These are phyloP conservation scores for Acrossocheilus fasciatus DNA, from an alignment of 2,797 vertebrate species.

Conservation along the genomic window DNA sequence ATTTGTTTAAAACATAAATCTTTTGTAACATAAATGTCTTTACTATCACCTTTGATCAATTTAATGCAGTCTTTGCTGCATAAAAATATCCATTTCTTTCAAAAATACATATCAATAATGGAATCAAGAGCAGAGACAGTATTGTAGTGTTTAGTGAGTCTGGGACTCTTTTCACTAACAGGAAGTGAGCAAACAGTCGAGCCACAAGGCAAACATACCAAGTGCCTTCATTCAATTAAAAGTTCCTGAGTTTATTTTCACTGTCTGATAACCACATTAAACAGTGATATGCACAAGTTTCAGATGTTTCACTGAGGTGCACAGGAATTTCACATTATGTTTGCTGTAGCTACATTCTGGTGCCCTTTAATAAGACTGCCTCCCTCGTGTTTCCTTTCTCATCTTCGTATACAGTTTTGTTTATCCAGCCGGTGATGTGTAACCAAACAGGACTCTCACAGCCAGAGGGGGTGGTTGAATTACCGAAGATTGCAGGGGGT, in stretches of 20 bases:
- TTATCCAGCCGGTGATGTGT: slow-evolving; percentile 81
- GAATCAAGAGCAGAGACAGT: background rate
- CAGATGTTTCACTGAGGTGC: slow-evolving; percentile 55
- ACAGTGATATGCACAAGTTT: slow-evolving; percentile 64
- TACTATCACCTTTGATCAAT: background rate
- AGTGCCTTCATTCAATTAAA: slow-evolving; percentile 30
- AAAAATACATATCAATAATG: background rate
- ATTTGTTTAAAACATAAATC: background rate
- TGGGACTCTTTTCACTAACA: slow-evolving; percentile 1
- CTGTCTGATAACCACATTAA: slow-evolving; percentile 66
- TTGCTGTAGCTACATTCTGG: slow-evolving; percentile 15
- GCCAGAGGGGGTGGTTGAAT: slow-evolving; percentile 65
- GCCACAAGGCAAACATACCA: slow-evolving; percentile 46
- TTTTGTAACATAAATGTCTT: background rate
- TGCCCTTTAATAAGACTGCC: slow-evolving; percentile 48
- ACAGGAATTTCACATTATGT: slow-evolving; percentile 21
- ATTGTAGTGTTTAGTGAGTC: background rate
- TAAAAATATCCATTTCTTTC: background rate
- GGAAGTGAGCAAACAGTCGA: slow-evolving; percentile 21
- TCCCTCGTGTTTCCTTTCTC: slow-evolving; percentile 45
- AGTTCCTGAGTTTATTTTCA: slow-evolving; percentile 38
- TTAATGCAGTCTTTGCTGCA: background rate
- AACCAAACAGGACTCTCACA: slow-evolving; percentile 79
- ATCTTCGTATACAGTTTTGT: slow-evolving; percentile 71
- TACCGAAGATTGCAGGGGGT: slow-evolving; percentile 49